Conservation (phyloP, 2,113 vertebrate species). For the Plotosus lineatus region DNA sequence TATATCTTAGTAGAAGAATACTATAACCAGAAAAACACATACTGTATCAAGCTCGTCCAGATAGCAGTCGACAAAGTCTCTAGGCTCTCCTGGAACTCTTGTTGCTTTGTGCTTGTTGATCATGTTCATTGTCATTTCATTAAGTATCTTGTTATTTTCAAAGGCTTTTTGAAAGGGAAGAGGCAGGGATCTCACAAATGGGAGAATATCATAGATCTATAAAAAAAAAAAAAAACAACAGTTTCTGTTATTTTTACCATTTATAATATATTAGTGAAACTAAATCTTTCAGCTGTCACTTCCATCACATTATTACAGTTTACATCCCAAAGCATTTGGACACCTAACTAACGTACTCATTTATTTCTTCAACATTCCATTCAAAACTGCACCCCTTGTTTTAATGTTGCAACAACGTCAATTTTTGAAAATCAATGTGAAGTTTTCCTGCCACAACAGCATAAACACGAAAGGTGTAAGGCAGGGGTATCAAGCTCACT, state of each 20-base stretch:
- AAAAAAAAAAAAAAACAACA: too few relatives aligned
- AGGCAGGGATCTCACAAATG: not conserved
- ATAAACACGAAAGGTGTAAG: too few relatives aligned
- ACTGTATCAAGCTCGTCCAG: slow-evolving; percentile 2
- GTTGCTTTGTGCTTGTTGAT: not conserved
- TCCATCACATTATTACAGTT: not conserved
- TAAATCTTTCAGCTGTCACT: not conserved
- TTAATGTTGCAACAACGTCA: not conserved
- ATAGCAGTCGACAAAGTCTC: slow-evolving; percentile 14
- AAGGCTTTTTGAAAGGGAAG: not conserved
- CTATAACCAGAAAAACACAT: not conserved
- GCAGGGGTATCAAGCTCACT: too few relatives aligned
- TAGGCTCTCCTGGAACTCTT: not conserved
- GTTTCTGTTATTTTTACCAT: not conserved
- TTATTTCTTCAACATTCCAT: not conserved
- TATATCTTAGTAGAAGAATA: not conserved
- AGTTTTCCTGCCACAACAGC: too few relatives aligned
- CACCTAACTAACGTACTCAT: not conserved
- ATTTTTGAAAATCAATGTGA: not conserved
- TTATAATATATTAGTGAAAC: not conserved
- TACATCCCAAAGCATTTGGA: not conserved
- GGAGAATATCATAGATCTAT: not conserved
- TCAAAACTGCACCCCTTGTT: not conserved
- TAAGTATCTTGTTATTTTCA: not conserved
- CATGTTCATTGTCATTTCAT: not conserved